A percentile compares a stretch with the other conserved stretches of the same genome.
Evolutionary conservation across 1,140 invertebrate genomes (phyloP).

Genomic region (Homalodisca vitripennis): DNA sequence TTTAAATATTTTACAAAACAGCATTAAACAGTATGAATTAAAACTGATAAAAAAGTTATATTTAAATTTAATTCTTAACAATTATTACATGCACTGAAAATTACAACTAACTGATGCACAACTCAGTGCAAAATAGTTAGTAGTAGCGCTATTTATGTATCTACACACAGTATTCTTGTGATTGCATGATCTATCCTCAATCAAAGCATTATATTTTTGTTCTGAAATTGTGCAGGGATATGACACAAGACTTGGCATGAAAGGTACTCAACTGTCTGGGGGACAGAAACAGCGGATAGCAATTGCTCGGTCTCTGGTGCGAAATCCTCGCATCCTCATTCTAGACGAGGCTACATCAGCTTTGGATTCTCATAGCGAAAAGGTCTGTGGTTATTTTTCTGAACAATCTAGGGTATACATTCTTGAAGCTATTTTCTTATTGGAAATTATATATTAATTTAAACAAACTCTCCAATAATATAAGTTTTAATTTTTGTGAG

Average conservation of each 20-base stretch:
- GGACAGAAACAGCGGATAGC: conserved; percentile 77
- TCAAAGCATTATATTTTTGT: background rate
- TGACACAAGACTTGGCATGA: conserved; percentile 64
- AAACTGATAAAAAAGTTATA: no score
- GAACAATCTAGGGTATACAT: background rate
- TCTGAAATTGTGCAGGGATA: conserved; percentile 63
- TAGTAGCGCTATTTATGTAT: background rate
- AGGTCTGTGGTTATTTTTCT: conserved; percentile 28
- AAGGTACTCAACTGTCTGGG: conserved; percentile 64
- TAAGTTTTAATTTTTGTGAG: no score
- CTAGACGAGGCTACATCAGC: conserved; percentile 78
- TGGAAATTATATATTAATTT: background rate
- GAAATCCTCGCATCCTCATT: conserved; percentile 68
- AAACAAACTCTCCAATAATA: background rate
- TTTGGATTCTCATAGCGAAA: conserved; percentile 56
- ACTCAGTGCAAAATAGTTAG: background rate
- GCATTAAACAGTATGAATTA: no score
- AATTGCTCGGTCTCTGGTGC: conserved; percentile 71
- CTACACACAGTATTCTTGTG: background rate
- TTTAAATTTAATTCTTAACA: no score
- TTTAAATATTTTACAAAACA: no score
- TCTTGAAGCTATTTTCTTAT: background rate
- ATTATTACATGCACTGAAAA: no score
- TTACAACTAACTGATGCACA: no score
- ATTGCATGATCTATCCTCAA: background rate